phyloP scores from a whole-genome alignment of 2,888 invertebrate genomes.

The Campoplex nolae region DNA sequence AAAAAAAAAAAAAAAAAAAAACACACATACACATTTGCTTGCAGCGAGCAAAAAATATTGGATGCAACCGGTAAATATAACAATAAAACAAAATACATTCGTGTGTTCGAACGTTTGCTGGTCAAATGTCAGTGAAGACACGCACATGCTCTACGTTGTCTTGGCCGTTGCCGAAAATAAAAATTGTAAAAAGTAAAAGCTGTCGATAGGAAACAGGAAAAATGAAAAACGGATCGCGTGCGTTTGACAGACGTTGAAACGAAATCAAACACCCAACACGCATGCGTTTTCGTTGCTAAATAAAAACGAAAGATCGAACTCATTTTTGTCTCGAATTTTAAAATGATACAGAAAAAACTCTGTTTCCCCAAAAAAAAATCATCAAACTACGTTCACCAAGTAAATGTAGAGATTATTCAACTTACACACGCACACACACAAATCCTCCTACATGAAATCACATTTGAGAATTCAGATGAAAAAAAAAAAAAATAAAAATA shows the following conservation, averaged over 20 bases:
- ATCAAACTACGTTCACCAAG: conserved; percentile 69
- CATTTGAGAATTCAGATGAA: conserved; percentile 47
- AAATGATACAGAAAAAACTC: conserved; percentile 69
- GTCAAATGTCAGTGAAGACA: not conserved
- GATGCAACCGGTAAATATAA: not conserved
- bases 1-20: not conserved
- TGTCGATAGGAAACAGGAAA: conserved; percentile 5
- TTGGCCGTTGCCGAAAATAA: not conserved
- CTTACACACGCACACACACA: conserved; percentile 67
- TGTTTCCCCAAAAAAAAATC: conserved; percentile 71
- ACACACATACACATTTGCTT: not conserved
- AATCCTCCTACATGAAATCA: conserved; percentile 67
- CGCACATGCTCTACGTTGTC: not conserved
- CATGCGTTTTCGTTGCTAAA: conserved; percentile 32
- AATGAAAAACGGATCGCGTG: conserved; percentile 36
- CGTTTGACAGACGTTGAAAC: conserved; percentile 43
- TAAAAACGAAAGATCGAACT: conserved; percentile 56
- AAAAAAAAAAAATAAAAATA: conserved; percentile 21
- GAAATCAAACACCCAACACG: conserved; percentile 26
- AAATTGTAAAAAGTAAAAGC: conserved; percentile 8
- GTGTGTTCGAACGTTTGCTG: not conserved
- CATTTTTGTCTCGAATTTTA: conserved; percentile 32
- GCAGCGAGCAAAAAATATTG: not conserved
- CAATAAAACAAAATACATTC: not conserved
- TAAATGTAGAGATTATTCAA: conserved; percentile 66